These are phyloP conservation scores for Theretra japonica DNA, from an alignment of 2,888 invertebrate genomes.

Conservation along the genomic window DNA sequence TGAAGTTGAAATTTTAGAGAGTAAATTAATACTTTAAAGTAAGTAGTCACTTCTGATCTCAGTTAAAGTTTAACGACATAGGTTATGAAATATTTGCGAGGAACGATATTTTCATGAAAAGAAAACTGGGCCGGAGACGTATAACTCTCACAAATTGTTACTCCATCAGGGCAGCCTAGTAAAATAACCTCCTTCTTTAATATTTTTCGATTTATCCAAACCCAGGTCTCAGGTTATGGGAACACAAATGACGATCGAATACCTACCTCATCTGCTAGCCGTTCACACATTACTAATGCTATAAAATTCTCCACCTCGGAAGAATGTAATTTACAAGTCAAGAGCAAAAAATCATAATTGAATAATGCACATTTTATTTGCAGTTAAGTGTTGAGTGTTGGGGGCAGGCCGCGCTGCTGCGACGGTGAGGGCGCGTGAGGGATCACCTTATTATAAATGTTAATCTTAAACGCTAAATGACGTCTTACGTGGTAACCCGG, in stretches of 20 bases:
- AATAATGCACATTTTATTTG: conserved; percentile 79
- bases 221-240: too few relatives aligned
- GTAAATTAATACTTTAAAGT: neutral
- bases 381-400: conserved; percentile 72
- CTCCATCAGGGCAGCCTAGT: too few relatives aligned
- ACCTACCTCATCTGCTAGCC: too few relatives aligned
- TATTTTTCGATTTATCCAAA: too few relatives aligned
- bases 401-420: conserved; percentile 41
- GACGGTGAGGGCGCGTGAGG: conserved; percentile 56
- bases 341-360: conserved; percentile 42
- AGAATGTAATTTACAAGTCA: neutral
- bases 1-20: neutral
- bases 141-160: too few relatives aligned
- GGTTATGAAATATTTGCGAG: too few relatives aligned
- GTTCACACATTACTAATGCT: neutral
- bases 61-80: too few relatives aligned
- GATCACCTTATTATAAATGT: conserved; percentile 85
- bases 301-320: neutral
- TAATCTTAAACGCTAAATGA: conserved; percentile 81
- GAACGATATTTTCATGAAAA: too few relatives aligned
- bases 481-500: conserved; percentile 72
- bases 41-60: neutral
- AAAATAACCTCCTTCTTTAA: too few relatives aligned
- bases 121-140: too few relatives aligned
- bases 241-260: too few relatives aligned